Evolutionary conservation across 2,888 invertebrate genomes (phyloP).

Genomic region (Chrysolina americana): DNA sequence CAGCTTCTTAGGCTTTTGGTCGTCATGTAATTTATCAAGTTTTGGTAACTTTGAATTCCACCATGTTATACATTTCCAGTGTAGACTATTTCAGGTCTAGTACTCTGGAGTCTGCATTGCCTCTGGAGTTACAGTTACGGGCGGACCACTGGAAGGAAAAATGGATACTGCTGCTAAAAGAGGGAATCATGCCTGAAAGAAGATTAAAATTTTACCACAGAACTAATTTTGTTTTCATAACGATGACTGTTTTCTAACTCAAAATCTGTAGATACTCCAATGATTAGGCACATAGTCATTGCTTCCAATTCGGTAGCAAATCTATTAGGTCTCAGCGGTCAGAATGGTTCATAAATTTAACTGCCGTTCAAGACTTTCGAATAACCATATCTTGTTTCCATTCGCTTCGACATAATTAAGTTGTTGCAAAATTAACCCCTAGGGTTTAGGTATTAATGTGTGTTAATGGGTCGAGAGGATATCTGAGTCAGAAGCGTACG

Average conservation of each 20-base stretch:
- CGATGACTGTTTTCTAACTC: background rate
- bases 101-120: too few species aligned
- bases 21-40: too few species aligned
- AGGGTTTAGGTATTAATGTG: background rate
- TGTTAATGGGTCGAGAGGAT: background rate
- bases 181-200: too few species aligned
- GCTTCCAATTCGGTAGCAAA: background rate
- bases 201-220: too few species aligned
- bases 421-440: slow-evolving; percentile 6
- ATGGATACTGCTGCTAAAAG: too few species aligned
- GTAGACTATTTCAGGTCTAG: too few species aligned
- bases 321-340: background rate
- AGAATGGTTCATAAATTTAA: background rate
- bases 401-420: background rate
- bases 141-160: too few species aligned
- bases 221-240: too few species aligned
- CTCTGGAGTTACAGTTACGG: too few species aligned
- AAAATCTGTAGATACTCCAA: background rate
- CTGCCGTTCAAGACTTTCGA: background rate
- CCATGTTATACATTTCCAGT: too few species aligned
- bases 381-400: background rate
- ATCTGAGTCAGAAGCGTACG: background rate
- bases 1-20: too few species aligned
- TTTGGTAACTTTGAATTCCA: too few species aligned
- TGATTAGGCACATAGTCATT: background rate